Evolutionary conservation across 2,888 invertebrate genomes (phyloP), one percentile per base, ranked within the genome.

Genomic region (Sepiola atlantica): DNA sequence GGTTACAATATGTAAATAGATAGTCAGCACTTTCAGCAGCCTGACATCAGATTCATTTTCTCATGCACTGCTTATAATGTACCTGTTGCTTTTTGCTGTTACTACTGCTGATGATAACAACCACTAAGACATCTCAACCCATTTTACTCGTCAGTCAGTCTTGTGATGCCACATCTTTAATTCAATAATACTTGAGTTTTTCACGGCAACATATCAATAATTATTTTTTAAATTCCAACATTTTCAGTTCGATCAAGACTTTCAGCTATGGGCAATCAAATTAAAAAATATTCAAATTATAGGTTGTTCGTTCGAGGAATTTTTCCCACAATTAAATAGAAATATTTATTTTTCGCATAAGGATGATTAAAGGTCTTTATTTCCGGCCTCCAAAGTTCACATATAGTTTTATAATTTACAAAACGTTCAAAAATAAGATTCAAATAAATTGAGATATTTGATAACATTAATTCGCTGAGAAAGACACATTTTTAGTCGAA

Each of bases 161-260:
- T 45, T 77, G n/a, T 32, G 0, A n/a, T 77, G 77, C n/a, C n/a
- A 77, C n/a, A 77, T 77, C n/a, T 77, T 77, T 77, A n/a, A 32
- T 77, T 77, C n/a, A 77, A 77, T 32, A 77, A n/a, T 16, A 77
- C 1, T 77, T 77, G n/a, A 77, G 77, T 77, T 77, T 32, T n/a
- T 77, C 77, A 77, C 32, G n/a, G 77, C n/a, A 77, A 77, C 77
- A 77, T n/a, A 77, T n/a, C n/a, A 77, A 77, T 77, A n/a, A 77
- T 77, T 77, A 32, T 45, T 45, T 45, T 2, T 45, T 77, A n/a
- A 77, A 77, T n/a, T n/a, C 77, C 21, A 21, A 61, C 1, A 61
- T 61, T 61, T 61, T 61, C 61, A 61, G 24, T 21, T 21, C 61
- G 21, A 61, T 10, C 21, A 61, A 61, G 61, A 61, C n/a, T 77